These are phyloP conservation scores for Progne subis DNA, from an alignment of 2,113 vertebrate species.

Conservation along the genomic window DNA sequence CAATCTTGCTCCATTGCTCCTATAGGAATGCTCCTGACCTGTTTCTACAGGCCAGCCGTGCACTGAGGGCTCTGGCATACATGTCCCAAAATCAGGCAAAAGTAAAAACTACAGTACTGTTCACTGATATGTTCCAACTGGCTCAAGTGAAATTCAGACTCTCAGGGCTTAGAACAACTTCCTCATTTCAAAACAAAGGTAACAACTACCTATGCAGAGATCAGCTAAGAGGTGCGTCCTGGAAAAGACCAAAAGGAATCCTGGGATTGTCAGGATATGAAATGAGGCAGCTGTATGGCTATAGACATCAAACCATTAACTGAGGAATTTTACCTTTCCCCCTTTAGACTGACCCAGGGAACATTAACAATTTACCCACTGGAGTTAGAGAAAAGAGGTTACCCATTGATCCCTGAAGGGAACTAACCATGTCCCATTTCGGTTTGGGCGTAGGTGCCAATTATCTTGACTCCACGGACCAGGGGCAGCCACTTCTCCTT, in stretches of 20 bases:
- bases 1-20: neutral
- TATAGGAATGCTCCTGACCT: neutral
- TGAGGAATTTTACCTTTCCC: neutral
- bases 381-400: conserved; percentile 39
- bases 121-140: neutral
- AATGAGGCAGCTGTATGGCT: neutral
- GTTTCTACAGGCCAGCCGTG: neutral
- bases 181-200: neutral
- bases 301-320: neutral
- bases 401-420: conserved; percentile 54
- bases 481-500: conserved; percentile 86
- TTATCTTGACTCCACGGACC: conserved; percentile 74
- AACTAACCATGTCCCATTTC: conserved; percentile 98
- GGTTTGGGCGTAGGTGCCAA: conserved; percentile 96
- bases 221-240: conserved; percentile 34
- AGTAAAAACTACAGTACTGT: neutral
- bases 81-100: neutral
- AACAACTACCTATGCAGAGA: neutral
- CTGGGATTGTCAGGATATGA: neutral
- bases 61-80: neutral
- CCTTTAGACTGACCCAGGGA: neutral
- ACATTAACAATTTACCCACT: neutral
- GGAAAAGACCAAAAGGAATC: neutral
- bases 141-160: neutral
- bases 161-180: neutral